Evolutionary conservation across 2,888 invertebrate species (phyloP), one percentile per base, ranked within the genome.

Genomic region (Andrena marginata): DNA sequence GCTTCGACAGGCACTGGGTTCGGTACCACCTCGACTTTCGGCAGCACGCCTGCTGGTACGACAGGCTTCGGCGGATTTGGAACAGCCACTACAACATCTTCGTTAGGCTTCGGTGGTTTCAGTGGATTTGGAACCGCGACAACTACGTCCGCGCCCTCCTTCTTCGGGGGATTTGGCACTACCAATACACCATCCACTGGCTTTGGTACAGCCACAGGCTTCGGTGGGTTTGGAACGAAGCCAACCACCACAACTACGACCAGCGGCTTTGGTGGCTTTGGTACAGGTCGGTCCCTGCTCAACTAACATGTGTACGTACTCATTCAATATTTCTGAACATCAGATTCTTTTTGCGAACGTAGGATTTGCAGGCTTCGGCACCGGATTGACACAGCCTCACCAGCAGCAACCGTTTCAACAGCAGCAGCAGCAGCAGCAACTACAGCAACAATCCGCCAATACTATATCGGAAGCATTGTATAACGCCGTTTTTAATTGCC

Each of bases 401-500:
- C 95, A 68, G 23, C 54, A 54, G 7, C 69, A 77, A 51, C 77
- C 23, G 3, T 71, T 71, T 16, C 90, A 90, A 35, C 95, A 79
- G 2, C 75, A 70, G 6, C 94, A 95, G 6, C 94, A 95, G 80
- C 95, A 95, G 6, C 71, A 95, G 59, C 95, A 94, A 73, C 92
- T 91, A 77, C 94, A 94, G 85, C 94, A 95, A 79, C 95, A 95
- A 48, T 94, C 95, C 0, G 92, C 95, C 1, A 96, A 96, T 79
- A 95, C 96, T 0, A 96, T 96, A 63, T 93, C 93, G 51, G 97
- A 97, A 90, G 96, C 96, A 0, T 95, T 97, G 60, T 96, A 96
- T 8, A 96, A 96, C 80, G 96, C 97, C 0, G 96, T 97, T 1
- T 96, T 97, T 87, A 97, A 97, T 91, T 97, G 97, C 82, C 96